Conservation (phyloP, 2,888 invertebrate genomes). For the Ophioninae sp. region DNA sequence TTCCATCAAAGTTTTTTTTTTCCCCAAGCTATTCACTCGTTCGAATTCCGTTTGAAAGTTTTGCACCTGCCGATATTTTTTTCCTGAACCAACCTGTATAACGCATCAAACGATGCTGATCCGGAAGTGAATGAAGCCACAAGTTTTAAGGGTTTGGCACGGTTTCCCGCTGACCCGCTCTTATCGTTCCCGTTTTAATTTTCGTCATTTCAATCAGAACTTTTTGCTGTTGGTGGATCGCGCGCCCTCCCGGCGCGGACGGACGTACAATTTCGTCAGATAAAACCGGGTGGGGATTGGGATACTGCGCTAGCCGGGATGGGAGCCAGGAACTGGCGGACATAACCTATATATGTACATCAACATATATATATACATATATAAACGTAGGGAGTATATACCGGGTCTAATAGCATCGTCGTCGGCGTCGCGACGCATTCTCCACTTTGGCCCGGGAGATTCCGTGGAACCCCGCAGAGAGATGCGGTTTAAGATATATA, state of each 20-base stretch:
- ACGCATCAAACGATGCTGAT: constrained; percentile 1
- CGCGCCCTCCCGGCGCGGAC: constrained; percentile 36
- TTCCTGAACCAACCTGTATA: too few relatives aligned
- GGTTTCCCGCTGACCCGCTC: constrained; percentile 65
- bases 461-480: constrained; percentile 43
- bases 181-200: constrained; percentile 69
- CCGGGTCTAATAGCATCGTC: constrained; percentile 31
- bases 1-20: too few relatives aligned
- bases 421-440: constrained; percentile 59
- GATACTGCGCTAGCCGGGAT: constrained; percentile 55
- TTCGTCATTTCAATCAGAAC: constrained; percentile 72
- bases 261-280: constrained; percentile 21
- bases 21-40: too few relatives aligned
- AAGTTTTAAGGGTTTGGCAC: constrained; percentile 73
- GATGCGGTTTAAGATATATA: constrained; percentile 58
- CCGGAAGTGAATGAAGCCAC: constrained; percentile 50
- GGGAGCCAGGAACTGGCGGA: constrained; percentile 54
- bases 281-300: not conserved
- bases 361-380: constrained; percentile 2
- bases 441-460: constrained; percentile 33
- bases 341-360: constrained; percentile 26
- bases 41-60: not conserved
- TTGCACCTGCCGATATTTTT: too few relatives aligned
- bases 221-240: constrained; percentile 66
- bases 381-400: too few relatives aligned